Base-by-base conservation (phyloP, 2,888 invertebrate genomes). In the Schizotus pectinicornis region DNA sequence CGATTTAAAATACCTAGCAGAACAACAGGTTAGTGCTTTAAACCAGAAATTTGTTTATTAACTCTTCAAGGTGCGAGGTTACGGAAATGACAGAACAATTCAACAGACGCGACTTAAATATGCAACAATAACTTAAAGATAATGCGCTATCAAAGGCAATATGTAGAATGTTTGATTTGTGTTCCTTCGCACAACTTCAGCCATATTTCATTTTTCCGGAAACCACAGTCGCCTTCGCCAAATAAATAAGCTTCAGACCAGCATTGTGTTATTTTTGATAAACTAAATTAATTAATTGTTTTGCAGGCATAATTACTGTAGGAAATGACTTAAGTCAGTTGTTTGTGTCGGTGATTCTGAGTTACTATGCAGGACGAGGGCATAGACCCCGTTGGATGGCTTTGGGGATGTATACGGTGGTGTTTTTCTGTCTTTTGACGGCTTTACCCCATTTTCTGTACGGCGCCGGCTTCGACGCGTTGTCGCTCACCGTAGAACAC, bases 311-410 rank as follows among this genome's bases (percentile, higher is more conserved):
- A 63, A 88, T 89, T 65, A 85, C 87, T 42, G 86, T 89, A 57
- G 90, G 90, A 31, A 90, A 90, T 74, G 90, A 90, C 74, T 85
- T 90, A 62, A 89, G 88, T 68, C 87, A 87, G 74, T 80, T 89
- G 54, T 80, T 89, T 64, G 85, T 87, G 31, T 87, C 88, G 1
- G 83, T 87, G 9, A 81, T 86, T 13, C 75, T 90, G 58, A 86
- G 87, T 60, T 89, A 89, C 71, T 89, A 89, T 72, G 88, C 87
- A 12, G 88, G 88, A 59, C 83, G 84, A 70, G 87, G 88, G 36
- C 88, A 89, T 78, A 81, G 89, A 59, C 90, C 91, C 1, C 79
- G 88, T 68, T 89, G 89, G 89, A 88, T 90, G 72, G 88, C 88
- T 3, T 80, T 87, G 61, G 83, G 84, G 32, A 74, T 84, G 12